These are phyloP conservation scores for Pammene fasciana DNA, from an alignment of 2,888 invertebrate genomes.

Conservation along the genomic window DNA sequence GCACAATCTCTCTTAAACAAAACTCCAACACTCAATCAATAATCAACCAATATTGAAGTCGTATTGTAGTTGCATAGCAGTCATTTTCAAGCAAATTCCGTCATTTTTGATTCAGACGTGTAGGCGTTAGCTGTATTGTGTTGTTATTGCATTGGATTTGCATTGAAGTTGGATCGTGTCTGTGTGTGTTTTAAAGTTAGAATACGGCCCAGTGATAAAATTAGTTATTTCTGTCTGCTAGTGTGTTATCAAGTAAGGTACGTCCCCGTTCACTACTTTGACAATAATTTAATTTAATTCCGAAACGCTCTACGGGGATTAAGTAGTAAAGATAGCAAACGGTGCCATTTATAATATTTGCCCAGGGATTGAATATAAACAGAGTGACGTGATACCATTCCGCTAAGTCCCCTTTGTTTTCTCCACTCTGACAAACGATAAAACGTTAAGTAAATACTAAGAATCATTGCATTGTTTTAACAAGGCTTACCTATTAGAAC, in stretches of 20 bases:
- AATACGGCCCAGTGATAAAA: too few relatives aligned
- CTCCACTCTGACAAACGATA: conserved; percentile 45
- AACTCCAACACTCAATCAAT: too few relatives aligned
- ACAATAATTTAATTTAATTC: conserved; percentile 9
- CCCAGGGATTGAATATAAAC: conserved; percentile 25
- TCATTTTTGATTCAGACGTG: too few relatives aligned
- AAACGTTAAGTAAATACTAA: conserved; percentile 50
- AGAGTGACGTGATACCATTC: conserved; percentile 36
- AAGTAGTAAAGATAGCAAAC: conserved; percentile 32
- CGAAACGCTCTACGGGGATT: conserved; percentile 19
- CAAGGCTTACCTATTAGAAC: conserved; percentile 43
- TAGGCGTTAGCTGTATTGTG: too few relatives aligned
- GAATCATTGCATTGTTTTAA: conserved; percentile 50
- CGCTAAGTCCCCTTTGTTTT: conserved; percentile 33
- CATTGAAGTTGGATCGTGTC: too few relatives aligned
- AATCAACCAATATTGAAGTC: too few relatives aligned
- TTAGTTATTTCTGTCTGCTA: not conserved
- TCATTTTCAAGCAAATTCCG: too few relatives aligned
- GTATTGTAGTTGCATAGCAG: too few relatives aligned
- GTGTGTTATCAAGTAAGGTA: not conserved
- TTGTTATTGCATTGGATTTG: too few relatives aligned
- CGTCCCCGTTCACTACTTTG: not conserved
- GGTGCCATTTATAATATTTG: conserved; percentile 35
- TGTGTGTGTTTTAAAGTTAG: too few relatives aligned
- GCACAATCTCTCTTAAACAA: too few relatives aligned